Base-by-base conservation (phyloP, 2,113 vertebrate species). In the Columba janthina region DNA sequence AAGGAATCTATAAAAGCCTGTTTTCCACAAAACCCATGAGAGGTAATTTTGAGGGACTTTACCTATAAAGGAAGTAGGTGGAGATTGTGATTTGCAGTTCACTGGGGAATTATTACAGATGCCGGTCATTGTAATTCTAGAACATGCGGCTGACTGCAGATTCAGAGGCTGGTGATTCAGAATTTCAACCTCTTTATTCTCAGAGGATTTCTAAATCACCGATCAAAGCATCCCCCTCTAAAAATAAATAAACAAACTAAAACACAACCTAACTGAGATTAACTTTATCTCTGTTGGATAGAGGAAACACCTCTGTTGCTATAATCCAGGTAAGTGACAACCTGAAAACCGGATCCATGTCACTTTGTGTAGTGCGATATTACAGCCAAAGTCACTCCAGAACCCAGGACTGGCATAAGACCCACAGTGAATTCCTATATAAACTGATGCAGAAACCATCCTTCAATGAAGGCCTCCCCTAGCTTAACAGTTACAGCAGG, bases 1-100 rank as follows among this genome's bases (percentile, higher is more conserved):
- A 88, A 90, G 92, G 64, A 80, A 58, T 80, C 89, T 76, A 76
- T 92, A 84, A 90, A 92, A 92, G 13, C 15, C 15, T 82, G 38
- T 80, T 92, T 80, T 87, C 64, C 54, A 51, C 69, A 53, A 72
- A 71, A 87, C 11, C 46, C 15, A 3, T 38, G 16, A 80, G 42
- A 72, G 69, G 22, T 76, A 90, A 72, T 84, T 80, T 62, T 2
- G 46, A 22, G 57, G 58, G 53, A 84, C 77, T 83, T 82, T 25
- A 70, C 38, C 61, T 87, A 32, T 57, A 75, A 75, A 92, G 67
- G 57, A 94, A 92, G 40, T 86, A 89, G 50, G 56, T 62, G 36
- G 40, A 82, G 67, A 72, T 25, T 31, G 29, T 62, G 46, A 42
- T 66, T 64, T 53, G 44, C 32, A 54, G 22, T 75, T 84, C 46